A percentile compares a stretch with the other conserved stretches of the same genome.
Conservation (phyloP, 2,797 vertebrate genomes). For the Pogonophryne albipinna region DNA sequence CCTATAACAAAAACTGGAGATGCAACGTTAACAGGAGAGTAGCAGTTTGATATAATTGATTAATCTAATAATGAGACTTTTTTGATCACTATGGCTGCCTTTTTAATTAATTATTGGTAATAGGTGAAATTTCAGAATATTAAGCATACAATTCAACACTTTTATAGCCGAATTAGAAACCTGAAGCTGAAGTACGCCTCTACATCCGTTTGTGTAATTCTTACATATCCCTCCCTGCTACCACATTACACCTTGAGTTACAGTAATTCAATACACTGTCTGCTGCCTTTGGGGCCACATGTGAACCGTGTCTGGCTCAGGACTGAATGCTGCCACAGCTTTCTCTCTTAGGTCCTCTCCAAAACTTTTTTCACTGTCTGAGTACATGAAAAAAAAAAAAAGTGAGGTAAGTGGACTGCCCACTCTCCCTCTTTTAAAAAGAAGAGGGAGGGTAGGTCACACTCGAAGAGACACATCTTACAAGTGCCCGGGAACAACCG, state of each 20-base stretch:
- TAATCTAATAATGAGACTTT: slow-evolving; percentile 15
- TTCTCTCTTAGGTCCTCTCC: slow-evolving; percentile 67
- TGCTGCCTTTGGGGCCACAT: slow-evolving; percentile 74
- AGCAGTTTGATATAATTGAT: slow-evolving; percentile 6
- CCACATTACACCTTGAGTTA: slow-evolving; percentile 75
- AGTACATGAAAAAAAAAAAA: slow-evolving; percentile 42
- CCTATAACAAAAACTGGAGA: neutral
- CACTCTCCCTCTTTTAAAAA: slow-evolving; percentile 48
- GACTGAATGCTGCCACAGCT: slow-evolving; percentile 59
- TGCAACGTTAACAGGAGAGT: neutral
- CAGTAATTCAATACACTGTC: slow-evolving; percentile 75
- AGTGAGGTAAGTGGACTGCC: slow-evolving; percentile 61
- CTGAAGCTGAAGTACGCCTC: slow-evolving; percentile 46
- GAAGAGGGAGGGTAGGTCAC: slow-evolving; percentile 64
- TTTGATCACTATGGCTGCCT: neutral
- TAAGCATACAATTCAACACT: slow-evolving; percentile 20
- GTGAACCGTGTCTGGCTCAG: slow-evolving; percentile 66
- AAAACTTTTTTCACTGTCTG: slow-evolving; percentile 66
- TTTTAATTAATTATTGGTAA: slow-evolving; percentile 10
- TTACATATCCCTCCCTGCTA: slow-evolving; percentile 58
- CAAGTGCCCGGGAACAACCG: slow-evolving; percentile 60
- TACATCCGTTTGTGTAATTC: slow-evolving; percentile 52
- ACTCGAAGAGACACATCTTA: slow-evolving; percentile 70
- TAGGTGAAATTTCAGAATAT: slow-evolving; percentile 39
- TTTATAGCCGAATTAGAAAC: slow-evolving; percentile 40